Conservation (phyloP, 2,797 vertebrate species). For the Channa striata region DNA sequence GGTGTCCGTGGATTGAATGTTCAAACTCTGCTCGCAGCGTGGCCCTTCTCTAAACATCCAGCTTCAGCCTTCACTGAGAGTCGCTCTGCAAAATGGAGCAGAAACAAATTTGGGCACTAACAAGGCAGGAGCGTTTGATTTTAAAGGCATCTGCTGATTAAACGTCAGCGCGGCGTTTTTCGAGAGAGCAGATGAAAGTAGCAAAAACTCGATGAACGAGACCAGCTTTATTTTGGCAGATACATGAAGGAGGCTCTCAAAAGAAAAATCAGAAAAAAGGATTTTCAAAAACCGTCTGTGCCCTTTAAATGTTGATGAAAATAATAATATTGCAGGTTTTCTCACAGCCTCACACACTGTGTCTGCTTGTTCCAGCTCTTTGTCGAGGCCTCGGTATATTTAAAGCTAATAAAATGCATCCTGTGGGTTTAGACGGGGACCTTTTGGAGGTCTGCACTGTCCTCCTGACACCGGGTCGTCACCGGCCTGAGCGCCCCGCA, state of each 20-base stretch:
- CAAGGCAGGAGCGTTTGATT: slow-evolving; percentile 27
- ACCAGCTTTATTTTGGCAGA: neutral
- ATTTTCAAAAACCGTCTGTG: too few relatives aligned
- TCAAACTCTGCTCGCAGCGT: slow-evolving; percentile 14
- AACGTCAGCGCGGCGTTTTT: neutral
- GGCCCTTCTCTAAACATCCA: slow-evolving; percentile 16
- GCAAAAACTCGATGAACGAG: neutral
- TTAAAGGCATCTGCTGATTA: slow-evolving; percentile 24
- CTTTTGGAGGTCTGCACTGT: neutral
- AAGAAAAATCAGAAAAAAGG: too few relatives aligned
- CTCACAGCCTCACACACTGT: too few relatives aligned
- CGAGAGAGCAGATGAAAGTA: slow-evolving; percentile 13
- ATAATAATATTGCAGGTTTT: too few relatives aligned
- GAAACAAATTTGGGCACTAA: slow-evolving; percentile 33
- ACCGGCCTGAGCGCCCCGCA: slow-evolving; percentile 40
- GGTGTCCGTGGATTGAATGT: slow-evolving; percentile 6
- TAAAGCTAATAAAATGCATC: too few relatives aligned
- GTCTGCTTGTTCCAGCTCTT: neutral
- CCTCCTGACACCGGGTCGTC: slow-evolving; percentile 28
- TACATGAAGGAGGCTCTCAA: neutral
- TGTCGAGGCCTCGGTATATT: too few relatives aligned
- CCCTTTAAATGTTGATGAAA: too few relatives aligned
- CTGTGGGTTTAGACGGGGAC: too few relatives aligned
- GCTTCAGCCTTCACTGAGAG: slow-evolving; percentile 37
- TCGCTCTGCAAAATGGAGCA: slow-evolving; percentile 41